phyloP scores from a whole-genome alignment of 2,888 invertebrate genomes.

The Agrochola circellaris region DNA sequence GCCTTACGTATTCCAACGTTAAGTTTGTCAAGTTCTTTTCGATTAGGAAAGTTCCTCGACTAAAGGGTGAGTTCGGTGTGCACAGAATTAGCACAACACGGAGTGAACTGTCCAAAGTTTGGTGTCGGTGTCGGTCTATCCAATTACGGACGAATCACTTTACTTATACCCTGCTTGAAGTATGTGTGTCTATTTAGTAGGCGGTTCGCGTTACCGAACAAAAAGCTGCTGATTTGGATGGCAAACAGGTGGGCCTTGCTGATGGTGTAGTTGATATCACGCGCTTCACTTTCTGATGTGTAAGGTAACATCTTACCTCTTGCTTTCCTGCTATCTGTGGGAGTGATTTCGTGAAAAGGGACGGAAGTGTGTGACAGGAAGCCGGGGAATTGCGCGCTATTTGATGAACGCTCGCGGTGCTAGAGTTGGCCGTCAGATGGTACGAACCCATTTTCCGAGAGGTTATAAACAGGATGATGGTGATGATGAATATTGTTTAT shows the following conservation, averaged over 20 bases:
- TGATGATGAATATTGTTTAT: no score
- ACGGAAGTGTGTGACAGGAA: no score
- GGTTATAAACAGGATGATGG: no score
- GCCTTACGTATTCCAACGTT: constrained; percentile 32
- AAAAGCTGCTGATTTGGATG: constrained; percentile 5
- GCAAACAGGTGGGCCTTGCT: not conserved
- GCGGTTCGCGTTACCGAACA: not conserved
- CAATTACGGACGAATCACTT: constrained; percentile 69
- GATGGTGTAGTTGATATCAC: not conserved
- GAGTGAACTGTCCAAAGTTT: constrained; percentile 67
- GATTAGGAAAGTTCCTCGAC: constrained; percentile 67
- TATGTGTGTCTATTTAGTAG: constrained; percentile 39
- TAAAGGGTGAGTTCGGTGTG: constrained; percentile 65
- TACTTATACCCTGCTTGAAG: constrained; percentile 45
- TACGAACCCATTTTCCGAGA: no score
- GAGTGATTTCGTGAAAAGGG: no score
- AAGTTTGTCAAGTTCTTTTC: constrained; percentile 65
- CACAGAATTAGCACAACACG: constrained; percentile 67
- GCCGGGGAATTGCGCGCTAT: no score
- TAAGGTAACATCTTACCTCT: no score
- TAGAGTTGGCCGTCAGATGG: no score
- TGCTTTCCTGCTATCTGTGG: no score
- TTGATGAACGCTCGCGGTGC: no score
- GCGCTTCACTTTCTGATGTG: not conserved
- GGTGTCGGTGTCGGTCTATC: constrained; percentile 65